Conservation (phyloP, 1,140 invertebrate species). For the Lasioglossum baleicum region DNA sequence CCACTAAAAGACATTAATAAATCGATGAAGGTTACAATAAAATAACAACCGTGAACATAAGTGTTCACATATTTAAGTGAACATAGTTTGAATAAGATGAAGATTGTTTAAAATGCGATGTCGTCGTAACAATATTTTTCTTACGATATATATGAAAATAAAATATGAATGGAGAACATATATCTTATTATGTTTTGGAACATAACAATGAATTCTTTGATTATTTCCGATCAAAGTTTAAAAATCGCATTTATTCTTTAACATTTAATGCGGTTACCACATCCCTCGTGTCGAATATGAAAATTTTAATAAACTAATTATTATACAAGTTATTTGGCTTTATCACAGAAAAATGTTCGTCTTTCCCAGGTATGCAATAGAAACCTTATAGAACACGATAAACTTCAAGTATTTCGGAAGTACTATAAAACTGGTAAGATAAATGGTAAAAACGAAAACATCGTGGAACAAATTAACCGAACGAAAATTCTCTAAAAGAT, state of each 20-base stretch:
- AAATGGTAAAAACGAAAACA: neutral
- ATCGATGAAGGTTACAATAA: neutral
- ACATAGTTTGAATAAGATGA: neutral
- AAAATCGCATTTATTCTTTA: neutral
- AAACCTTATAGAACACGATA: neutral
- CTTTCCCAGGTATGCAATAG: neutral
- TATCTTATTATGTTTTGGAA: conserved; percentile 27
- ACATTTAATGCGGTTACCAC: neutral
- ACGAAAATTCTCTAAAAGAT: neutral
- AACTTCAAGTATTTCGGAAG: neutral
- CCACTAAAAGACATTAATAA: neutral
- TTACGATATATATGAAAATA: neutral
- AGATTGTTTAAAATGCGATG: neutral
- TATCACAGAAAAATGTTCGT: neutral
- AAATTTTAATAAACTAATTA: neutral
- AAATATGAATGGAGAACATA: neutral
- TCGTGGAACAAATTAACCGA: too few species aligned
- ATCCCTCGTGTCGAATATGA: neutral
- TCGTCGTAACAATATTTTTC: neutral
- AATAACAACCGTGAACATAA: neutral
- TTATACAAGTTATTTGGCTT: neutral
- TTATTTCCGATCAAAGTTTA: neutral
- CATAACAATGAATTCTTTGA: neutral
- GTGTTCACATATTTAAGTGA: too few species aligned
- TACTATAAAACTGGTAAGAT: neutral